Percentiles rank a stretch among this genome's conserved stretches.
These are phyloP conservation scores for Drosophila cyrtoloma DNA, from an alignment of 2,888 invertebrate genomes.

Conservation along the genomic window DNA sequence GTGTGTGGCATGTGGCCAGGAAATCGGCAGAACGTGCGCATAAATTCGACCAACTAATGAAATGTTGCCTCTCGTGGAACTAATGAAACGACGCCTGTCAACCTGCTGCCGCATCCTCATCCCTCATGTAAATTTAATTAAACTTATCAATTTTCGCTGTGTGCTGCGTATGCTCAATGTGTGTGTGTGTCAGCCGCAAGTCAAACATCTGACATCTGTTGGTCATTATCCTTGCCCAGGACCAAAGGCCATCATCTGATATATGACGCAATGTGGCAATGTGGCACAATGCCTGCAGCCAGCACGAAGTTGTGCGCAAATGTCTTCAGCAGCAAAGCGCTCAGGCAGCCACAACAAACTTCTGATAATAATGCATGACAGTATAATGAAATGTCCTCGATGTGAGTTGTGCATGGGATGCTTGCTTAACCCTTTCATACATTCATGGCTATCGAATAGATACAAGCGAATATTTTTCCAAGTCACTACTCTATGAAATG, in stretches of 20 bases:
- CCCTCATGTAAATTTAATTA: constrained; percentile 71
- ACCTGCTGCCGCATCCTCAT: constrained; percentile 13
- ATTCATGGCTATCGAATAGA: background rate
- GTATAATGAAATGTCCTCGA: constrained; percentile 10
- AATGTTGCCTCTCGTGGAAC: constrained; percentile 40
- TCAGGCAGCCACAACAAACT: constrained; percentile 5
- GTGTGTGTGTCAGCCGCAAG: constrained; percentile 38
- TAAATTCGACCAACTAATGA: constrained; percentile 70
- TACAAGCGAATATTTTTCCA: background rate
- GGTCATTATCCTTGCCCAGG: constrained; percentile 26
- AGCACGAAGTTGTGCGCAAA: constrained; percentile 28
- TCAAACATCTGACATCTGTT: constrained; percentile 67
- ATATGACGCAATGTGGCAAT: constrained; percentile 20
- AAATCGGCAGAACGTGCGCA: constrained; percentile 62
- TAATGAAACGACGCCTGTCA: constrained; percentile 37
- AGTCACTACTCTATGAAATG: background rate
- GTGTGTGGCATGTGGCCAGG: constrained; percentile 45
- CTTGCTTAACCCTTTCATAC: background rate
- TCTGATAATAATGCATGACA: constrained; percentile 29
- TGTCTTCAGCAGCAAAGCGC: constrained; percentile 14
- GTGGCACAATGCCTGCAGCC: constrained; percentile 25
- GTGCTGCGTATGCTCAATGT: background rate
- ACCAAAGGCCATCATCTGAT: constrained; percentile 28
- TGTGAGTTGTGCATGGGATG: background rate
- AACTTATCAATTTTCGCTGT: constrained; percentile 68